Conservation (phyloP, 1,140 invertebrate species). For the Brachionus rotundiformis region DNA sequence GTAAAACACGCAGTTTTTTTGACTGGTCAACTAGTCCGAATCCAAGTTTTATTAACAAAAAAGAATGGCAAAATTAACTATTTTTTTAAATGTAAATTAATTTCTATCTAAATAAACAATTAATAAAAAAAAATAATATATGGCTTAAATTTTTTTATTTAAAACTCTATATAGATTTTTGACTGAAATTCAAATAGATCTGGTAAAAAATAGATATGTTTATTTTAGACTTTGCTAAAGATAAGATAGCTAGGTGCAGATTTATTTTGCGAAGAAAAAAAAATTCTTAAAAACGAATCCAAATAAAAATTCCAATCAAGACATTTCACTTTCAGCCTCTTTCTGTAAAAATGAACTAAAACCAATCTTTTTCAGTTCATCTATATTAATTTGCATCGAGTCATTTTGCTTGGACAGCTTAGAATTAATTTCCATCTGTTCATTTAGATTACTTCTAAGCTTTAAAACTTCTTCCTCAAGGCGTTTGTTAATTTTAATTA, state of each 20-base stretch:
- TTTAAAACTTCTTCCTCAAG: conserved; percentile 38
- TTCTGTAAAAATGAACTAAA: neutral
- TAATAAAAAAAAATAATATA: too few species aligned
- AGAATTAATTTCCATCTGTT: neutral
- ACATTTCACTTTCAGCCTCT: neutral
- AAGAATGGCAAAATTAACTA: conserved; percentile 36
- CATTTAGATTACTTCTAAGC: conserved; percentile 20
- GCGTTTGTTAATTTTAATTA: conserved; percentile 30
- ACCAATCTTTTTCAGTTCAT: neutral
- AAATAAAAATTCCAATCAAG: neutral
- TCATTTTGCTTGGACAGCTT: neutral
- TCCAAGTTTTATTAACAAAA: conserved; percentile 31
- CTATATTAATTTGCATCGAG: neutral
- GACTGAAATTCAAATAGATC: too few species aligned
- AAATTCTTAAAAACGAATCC: neutral
- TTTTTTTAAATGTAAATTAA: too few species aligned
- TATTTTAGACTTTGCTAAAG: conserved; percentile 14
- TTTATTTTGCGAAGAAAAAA: neutral
- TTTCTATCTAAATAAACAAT: neutral
- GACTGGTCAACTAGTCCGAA: conserved; percentile 42
- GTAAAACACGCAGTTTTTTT: conserved; percentile 21
- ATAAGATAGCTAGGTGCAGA: neutral
- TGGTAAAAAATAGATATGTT: too few species aligned
- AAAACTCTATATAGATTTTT: neutral
- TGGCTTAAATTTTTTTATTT: neutral